Conservation (phyloP, 1,140 invertebrate genomes). For the Pogonognathellus flavescens region DNA sequence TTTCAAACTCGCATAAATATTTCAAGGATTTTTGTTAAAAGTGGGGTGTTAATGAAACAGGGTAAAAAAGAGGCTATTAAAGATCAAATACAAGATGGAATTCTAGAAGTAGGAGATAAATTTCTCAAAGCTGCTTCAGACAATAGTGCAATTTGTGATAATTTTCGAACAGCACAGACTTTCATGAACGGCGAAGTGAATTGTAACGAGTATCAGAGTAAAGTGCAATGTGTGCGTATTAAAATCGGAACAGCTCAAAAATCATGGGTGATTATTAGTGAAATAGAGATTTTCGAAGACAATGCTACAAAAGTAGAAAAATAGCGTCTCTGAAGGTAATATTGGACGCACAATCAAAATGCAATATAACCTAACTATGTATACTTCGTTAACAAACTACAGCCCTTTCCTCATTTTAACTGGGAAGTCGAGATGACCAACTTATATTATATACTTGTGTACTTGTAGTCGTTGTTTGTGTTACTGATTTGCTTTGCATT, state of each 20-base stretch:
- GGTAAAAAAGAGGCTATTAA: conserved; percentile 48
- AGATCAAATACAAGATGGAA: conserved; percentile 61
- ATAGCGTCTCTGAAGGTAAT: no score
- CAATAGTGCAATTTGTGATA: conserved; percentile 63
- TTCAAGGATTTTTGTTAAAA: conserved; percentile 45
- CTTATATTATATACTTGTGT: no score
- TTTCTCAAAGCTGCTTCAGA: conserved; percentile 51
- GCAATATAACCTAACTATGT: no score
- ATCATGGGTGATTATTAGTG: conserved; percentile 62
- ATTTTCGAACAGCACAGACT: conserved; percentile 45
- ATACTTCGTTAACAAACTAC: no score
- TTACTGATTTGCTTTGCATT: no score
- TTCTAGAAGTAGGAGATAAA: conserved; percentile 50
- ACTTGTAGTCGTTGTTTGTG: no score
- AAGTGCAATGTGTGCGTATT: conserved; percentile 60
- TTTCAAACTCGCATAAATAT: conserved; percentile 50
- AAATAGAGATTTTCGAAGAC: conserved; percentile 58
- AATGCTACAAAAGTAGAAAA: background rate
- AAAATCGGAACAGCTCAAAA: conserved; percentile 61
- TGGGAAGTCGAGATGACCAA: no score
- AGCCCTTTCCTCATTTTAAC: no score
- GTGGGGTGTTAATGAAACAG: conserved; percentile 22
- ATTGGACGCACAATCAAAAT: no score
- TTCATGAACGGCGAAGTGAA: conserved; percentile 18
- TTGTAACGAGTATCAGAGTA: background rate